Conservation (phyloP, 2,888 invertebrate species). For the Coronaproctus castanopsis region DNA sequence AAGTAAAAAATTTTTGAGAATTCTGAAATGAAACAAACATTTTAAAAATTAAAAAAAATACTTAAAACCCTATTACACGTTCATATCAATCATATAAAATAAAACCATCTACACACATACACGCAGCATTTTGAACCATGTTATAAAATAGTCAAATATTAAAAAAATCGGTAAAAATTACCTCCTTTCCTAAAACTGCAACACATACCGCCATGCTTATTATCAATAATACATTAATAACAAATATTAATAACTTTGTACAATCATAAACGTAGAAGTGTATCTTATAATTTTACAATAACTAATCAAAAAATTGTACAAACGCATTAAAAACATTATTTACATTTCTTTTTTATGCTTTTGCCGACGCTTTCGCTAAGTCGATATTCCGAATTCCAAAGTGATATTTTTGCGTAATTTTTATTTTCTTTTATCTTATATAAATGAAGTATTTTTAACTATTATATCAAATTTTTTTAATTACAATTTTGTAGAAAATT, state of each 20-base stretch:
- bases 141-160: background rate
- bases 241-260: background rate
- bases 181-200: conserved; percentile 9
- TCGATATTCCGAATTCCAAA: too few relatives aligned
- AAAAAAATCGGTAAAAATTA: background rate
- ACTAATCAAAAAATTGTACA: too few relatives aligned
- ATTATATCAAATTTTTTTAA: background rate
- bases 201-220: conserved; percentile 8
- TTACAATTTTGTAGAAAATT: background rate
- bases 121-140: too few relatives aligned
- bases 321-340: background rate
- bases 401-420: too few relatives aligned
- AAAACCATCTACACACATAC: too few relatives aligned
- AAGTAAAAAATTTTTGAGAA: conserved; percentile 71
- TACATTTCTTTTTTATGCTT: background rate
- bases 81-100: too few relatives aligned
- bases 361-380: too few relatives aligned
- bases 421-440: too few relatives aligned
- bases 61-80: background rate
- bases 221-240: background rate
- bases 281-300: too few relatives aligned
- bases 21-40: conserved; percentile 41
- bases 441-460: too few relatives aligned
- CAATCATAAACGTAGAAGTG: too few relatives aligned
- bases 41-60: background rate